A percentile compares a stretch with the other conserved stretches of the same genome.
These are phyloP conservation scores for Theocolax elegans DNA, from an alignment of 1,140 invertebrate species.

Conservation along the genomic window DNA sequence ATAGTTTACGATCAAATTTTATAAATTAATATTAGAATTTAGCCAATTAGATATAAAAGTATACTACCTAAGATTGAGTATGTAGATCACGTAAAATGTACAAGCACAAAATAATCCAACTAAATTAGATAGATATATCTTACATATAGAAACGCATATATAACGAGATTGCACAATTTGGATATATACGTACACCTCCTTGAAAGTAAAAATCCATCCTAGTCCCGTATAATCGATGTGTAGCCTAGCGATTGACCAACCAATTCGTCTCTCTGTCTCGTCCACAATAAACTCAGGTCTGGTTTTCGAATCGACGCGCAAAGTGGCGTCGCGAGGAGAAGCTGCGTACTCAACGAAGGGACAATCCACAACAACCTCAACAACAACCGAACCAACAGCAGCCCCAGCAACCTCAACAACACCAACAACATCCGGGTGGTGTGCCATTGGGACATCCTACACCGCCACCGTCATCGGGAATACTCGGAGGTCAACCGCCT, in stretches of 20 bases:
- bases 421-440: conserved; percentile 61
- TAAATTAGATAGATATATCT: too few species aligned
- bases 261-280: conserved; percentile 61
- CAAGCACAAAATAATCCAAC: too few species aligned
- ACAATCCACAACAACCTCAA: conserved; percentile 59
- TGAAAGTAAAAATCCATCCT: too few species aligned
- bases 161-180: too few species aligned
- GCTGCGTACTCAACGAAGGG: conserved; percentile 85
- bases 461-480: conserved; percentile 60
- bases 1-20: too few species aligned
- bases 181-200: too few species aligned
- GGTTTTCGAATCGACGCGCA: conserved; percentile 98
- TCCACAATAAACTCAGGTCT: conserved; percentile 79
- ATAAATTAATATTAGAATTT: too few species aligned
- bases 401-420: conserved; percentile 52
- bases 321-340: conserved; percentile 99
- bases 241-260: conserved; percentile 59
- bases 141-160: too few species aligned
- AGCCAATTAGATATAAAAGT: too few species aligned
- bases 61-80: too few species aligned
- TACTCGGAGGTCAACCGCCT: conserved; percentile 58
- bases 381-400: conserved; percentile 61
- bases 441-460: conserved; percentile 69
- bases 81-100: too few species aligned
- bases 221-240: conserved; percentile 39